phyloP scores from a whole-genome alignment of 2,888 invertebrate species.

The Diloba caeruleocephala region DNA sequence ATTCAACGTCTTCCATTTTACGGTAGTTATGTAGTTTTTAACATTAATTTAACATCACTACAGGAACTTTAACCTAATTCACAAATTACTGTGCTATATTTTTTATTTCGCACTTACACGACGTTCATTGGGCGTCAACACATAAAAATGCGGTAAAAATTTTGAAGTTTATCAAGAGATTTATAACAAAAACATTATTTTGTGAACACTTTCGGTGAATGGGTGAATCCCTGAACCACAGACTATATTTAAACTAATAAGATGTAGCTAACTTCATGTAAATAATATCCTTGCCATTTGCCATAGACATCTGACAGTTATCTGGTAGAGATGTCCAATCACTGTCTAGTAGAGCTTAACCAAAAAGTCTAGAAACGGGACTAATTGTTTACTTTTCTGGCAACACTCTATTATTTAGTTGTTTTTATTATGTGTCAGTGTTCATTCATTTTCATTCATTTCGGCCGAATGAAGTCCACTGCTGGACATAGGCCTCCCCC shows the following conservation, averaged over 20 bases:
- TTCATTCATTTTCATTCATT: too few species aligned
- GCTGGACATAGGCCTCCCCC: too few species aligned
- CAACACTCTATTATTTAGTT: too few species aligned
- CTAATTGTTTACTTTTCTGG: too few species aligned
- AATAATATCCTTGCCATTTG: too few species aligned
- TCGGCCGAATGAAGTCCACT: too few species aligned
- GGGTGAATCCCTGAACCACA: conserved; percentile 63
- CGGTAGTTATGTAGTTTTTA: conserved; percentile 26
- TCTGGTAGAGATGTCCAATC: too few species aligned
- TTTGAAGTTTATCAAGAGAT: conserved; percentile 28
- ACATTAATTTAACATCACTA: conserved; percentile 10
- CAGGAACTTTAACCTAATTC: conserved; percentile 39
- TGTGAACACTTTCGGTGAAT: conserved; percentile 57
- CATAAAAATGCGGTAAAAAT: conserved; percentile 7
- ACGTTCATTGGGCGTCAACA: conserved; percentile 20
- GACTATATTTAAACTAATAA: conserved; percentile 30
- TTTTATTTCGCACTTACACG: conserved; percentile 10
- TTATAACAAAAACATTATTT: conserved; percentile 51
- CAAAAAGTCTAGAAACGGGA: too few species aligned
- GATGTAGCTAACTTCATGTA: background rate
- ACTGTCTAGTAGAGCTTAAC: too few species aligned
- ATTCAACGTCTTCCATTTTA: conserved; percentile 79
- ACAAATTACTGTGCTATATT: conserved; percentile 9
- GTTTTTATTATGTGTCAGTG: too few species aligned
- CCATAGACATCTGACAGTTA: too few species aligned